phyloP scores from a whole-genome alignment of 1,140 invertebrate species.

The Zaprionus davidi region DNA sequence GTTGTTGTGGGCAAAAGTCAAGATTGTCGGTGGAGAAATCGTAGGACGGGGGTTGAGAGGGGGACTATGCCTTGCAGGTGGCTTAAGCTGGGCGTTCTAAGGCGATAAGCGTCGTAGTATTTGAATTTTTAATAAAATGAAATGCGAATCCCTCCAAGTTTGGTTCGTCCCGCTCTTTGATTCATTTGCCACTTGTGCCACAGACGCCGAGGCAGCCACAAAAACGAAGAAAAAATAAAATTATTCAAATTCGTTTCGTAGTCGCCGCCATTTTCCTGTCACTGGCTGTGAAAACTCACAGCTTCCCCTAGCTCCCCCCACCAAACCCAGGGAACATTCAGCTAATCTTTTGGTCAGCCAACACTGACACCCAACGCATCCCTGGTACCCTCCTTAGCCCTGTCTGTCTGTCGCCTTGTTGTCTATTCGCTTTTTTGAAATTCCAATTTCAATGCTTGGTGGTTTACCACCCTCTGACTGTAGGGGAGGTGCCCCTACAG shows the following conservation, averaged over 20 bases:
- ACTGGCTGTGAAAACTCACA: conserved; percentile 78
- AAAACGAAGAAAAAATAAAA: conserved; percentile 27
- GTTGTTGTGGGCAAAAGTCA: conserved; percentile 58
- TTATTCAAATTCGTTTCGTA: conserved; percentile 76
- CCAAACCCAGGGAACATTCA: conserved; percentile 30
- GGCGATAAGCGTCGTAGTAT: conserved; percentile 78
- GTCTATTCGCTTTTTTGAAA: conserved; percentile 75
- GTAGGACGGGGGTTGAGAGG: background rate
- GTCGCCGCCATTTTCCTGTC: conserved; percentile 75
- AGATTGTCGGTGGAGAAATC: conserved; percentile 31
- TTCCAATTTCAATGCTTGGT: conserved; percentile 81
- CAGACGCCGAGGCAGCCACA: conserved; percentile 6
- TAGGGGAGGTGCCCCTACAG: conserved; percentile 19
- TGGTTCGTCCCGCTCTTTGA: conserved; percentile 28
- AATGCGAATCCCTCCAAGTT: conserved; percentile 68
- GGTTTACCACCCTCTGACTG: conserved; percentile 33
- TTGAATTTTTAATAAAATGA: conserved; percentile 83
- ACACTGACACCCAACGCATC: conserved; percentile 26
- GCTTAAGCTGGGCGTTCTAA: conserved; percentile 71
- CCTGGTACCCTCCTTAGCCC: background rate
- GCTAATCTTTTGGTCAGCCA: conserved; percentile 80
- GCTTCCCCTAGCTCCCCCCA: conserved; percentile 60
- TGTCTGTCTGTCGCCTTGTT: conserved; percentile 47
- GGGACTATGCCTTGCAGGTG: conserved; percentile 56
- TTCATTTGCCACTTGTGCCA: conserved; percentile 56